Conservation (phyloP, 2,113 vertebrate species). For the Amblyornis subalaris region DNA sequence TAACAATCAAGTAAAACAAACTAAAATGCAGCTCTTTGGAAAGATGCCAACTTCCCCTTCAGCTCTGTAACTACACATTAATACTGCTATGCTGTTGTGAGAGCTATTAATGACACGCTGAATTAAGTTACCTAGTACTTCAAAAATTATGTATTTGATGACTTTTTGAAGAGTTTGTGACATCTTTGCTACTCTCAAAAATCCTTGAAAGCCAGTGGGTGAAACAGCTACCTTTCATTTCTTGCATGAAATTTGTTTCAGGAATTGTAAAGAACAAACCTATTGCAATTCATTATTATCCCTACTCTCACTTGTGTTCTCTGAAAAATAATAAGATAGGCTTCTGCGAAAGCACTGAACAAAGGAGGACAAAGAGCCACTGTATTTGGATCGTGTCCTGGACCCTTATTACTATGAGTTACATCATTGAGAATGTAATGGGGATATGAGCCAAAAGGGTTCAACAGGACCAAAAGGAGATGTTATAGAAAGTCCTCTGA, state of each 20-base stretch:
- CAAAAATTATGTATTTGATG: not conserved
- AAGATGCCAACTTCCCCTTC: not conserved
- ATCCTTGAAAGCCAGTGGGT: not conserved
- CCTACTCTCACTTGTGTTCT: not conserved
- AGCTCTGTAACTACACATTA: not conserved
- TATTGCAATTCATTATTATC: not conserved
- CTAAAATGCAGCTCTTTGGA: not conserved
- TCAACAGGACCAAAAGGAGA: not conserved
- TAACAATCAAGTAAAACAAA: not conserved
- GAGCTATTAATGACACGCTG: not conserved
- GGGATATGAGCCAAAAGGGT: not conserved
- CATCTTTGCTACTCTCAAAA: not conserved
- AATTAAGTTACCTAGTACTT: not conserved
- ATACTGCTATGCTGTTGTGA: not conserved
- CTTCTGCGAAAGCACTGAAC: not conserved
- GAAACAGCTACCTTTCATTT: not conserved
- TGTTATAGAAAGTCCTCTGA: not conserved
- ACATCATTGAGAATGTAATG: not conserved
- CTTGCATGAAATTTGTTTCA: not conserved
- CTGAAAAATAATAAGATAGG: not conserved
- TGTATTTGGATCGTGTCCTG: not conserved
- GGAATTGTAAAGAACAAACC: not conserved
- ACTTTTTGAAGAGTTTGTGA: not conserved
- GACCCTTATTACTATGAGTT: not conserved
- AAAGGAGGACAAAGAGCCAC: not conserved